Base-by-base conservation (phyloP, 2,797 vertebrate genomes). In the Chelon labrosus region DNA sequence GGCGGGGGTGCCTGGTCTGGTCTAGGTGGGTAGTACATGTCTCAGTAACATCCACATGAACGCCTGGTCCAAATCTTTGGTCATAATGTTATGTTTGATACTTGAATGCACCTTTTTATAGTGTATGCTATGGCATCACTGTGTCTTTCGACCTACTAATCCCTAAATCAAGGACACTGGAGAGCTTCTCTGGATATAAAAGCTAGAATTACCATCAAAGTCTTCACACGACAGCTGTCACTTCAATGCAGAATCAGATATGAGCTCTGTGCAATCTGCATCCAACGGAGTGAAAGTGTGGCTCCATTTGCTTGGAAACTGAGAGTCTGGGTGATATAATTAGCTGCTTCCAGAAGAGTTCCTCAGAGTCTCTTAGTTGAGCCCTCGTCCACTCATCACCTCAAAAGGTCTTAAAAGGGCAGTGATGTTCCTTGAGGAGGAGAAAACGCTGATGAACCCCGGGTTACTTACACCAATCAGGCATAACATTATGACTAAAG, bases 191-290 rank as follows among this genome's bases (percentile, higher is more conserved):
- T 53, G n/a, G 35, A 47, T 49, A 25, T 20, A 41, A 42, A 61
- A 53, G 53, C 63, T 63, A 16, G 44, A 59, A 59, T 60, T 38
- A 44, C 7, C 25, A 49, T 56, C 35, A 60, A 68, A 44, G 65
- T 50, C 71, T 70, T 59, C 55, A 65, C 35, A 60, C 37, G 53
- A 70, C 79, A 82, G 68, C 68, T 80, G 77, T 76, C 60, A 74
- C 44, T 59, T 77, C 63, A 52, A 8, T 38, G 52, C 55, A 35
- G 58, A 62, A 79, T 78, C 68, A 65, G 37, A 49, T 31, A 65
- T 17, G 46, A 75, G 73, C 50, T 74, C 46, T 70, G 47, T 49
- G 58, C 37, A 52, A 66, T 57, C 44, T 42, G 74, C 16, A 51
- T 55, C 58, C 69, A 68, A 62, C 64, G 50, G 55, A 72, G 27